A percentile compares a stretch with the other conserved stretches of the same genome.
Conservation (phyloP, 2,797 vertebrate species). For the Salmo trutta region DNA sequence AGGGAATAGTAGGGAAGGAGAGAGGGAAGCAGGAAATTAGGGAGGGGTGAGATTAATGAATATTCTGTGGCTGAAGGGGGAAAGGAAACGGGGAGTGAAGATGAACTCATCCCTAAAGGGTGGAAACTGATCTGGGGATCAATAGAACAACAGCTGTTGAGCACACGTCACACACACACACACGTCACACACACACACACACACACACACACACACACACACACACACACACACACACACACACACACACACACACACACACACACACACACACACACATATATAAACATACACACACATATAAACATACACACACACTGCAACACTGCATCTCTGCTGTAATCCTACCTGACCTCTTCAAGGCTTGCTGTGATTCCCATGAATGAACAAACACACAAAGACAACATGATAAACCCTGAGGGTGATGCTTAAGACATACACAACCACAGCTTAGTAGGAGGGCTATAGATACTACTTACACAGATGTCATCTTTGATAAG, state of each 20-base stretch:
- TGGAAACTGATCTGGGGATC: constrained; percentile 9
- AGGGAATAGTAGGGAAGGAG: neutral
- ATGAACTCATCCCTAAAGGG: constrained; percentile 10
- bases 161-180: neutral
- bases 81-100: neutral
- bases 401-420: neutral
- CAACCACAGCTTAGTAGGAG: neutral
- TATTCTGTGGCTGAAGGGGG: neutral
- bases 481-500: neutral
- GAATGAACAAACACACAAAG: neutral
- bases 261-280: no score
- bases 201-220: neutral
- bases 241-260: no score
- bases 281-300: no score
- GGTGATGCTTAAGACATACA: neutral
- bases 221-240: neutral
- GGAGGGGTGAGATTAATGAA: neutral
- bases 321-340: neutral
- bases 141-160: constrained; percentile 9
- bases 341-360: neutral
- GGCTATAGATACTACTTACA: neutral
- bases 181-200: no score
- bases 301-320: neutral
- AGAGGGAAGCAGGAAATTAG: neutral
- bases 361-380: neutral